phyloP scores from a whole-genome alignment of 2,888 invertebrate genomes.

The Eupsilia transversa region DNA sequence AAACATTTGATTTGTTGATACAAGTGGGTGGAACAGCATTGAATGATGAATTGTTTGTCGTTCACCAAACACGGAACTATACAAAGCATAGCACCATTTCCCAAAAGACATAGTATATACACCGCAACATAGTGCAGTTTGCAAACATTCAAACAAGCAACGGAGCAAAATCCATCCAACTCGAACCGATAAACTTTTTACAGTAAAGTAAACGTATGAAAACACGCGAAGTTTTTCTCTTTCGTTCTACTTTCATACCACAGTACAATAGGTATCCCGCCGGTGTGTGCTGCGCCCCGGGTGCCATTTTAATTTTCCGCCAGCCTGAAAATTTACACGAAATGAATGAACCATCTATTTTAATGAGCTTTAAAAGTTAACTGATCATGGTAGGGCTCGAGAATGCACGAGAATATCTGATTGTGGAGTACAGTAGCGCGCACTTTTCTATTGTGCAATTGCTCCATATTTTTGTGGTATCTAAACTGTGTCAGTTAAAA shows the following conservation, averaged over 20 bases:
- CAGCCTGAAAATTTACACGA: constrained; percentile 85
- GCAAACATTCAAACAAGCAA: constrained; percentile 50
- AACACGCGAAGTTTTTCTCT: constrained; percentile 81
- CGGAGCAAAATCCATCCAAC: constrained; percentile 68
- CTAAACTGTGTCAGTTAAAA: constrained; percentile 42
- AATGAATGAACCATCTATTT: constrained; percentile 89
- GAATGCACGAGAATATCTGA: constrained; percentile 62
- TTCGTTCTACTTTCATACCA: constrained; percentile 81
- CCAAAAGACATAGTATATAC: constrained; percentile 17
- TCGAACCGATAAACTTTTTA: constrained; percentile 81
- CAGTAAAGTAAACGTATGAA: constrained; percentile 80
- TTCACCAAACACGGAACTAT: background rate
- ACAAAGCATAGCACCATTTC: constrained; percentile 25
- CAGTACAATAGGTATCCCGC: constrained; percentile 61
- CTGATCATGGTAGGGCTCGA: constrained; percentile 79
- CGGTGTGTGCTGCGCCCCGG: constrained; percentile 80
- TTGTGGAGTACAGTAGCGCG: constrained; percentile 35
- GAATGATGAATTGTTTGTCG: background rate
- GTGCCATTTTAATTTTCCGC: constrained; percentile 90
- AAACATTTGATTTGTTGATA: too few relatives aligned
- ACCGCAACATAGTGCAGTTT: constrained; percentile 36
- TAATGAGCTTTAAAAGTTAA: constrained; percentile 90
- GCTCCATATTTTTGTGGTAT: constrained; percentile 59
- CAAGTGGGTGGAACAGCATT: background rate
- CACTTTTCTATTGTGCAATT: constrained; percentile 55